These are phyloP conservation scores for Argopecten irradians DNA, from an alignment of 1,140 invertebrate genomes.

Conservation along the genomic window DNA sequence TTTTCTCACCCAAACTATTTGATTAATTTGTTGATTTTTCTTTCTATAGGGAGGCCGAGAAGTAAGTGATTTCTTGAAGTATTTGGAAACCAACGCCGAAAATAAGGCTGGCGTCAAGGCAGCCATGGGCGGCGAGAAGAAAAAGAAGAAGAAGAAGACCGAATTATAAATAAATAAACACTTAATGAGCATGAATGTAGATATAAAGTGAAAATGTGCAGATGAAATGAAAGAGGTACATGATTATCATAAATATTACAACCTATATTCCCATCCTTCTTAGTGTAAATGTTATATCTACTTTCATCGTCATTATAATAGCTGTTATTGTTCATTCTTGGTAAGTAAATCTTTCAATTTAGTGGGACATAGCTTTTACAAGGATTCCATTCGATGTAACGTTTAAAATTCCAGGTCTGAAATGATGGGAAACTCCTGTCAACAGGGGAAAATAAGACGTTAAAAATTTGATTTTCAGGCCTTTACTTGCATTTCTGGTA, in stretches of 20 bases:
- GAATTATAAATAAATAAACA: constrained; percentile 53
- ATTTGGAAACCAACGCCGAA: constrained; percentile 89
- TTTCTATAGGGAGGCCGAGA: constrained; percentile 90
- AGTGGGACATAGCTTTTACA: background rate
- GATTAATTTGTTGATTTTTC: constrained; percentile 45
- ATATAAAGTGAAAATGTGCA: constrained; percentile 5
- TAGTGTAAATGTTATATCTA: background rate
- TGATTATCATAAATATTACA: background rate
- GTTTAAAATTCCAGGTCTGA: background rate
- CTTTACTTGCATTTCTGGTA: too few relatives aligned
- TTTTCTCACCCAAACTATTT: background rate
- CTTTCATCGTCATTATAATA: background rate
- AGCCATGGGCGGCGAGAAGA: constrained; percentile 92
- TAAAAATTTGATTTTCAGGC: background rate
- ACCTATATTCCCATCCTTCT: background rate
- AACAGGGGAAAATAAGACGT: background rate
- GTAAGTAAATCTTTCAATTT: background rate
- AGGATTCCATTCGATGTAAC: background rate
- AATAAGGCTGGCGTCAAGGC: constrained; percentile 92
- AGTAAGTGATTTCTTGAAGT: constrained; percentile 96
- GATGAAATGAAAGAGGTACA: background rate
- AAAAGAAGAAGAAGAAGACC: constrained; percentile 80
- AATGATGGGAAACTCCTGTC: background rate
- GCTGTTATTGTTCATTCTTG: too few relatives aligned
- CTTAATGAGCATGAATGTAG: background rate